Evolutionary conservation across 1,140 invertebrate species (phyloP), one percentile per base, ranked within the genome.

Genomic region (Macrobrachium nipponense): DNA sequence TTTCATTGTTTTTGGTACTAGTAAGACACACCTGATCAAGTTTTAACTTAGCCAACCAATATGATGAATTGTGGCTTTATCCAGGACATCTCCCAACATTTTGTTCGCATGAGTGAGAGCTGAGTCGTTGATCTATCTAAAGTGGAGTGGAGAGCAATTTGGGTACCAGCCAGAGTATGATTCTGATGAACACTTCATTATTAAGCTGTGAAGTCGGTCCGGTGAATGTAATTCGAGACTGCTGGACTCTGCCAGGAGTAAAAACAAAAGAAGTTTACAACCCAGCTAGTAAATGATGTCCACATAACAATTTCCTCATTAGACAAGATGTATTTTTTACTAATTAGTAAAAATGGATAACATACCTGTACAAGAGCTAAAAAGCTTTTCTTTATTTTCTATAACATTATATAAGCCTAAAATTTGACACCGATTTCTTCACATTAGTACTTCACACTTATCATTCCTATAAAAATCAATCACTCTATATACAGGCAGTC

Each of bases 181-280:
- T 62, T 82, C 85, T 20, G 18, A 51, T 8, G 91, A 90, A 89
- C 91, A 93, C 59, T 92, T 89, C 43, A 99, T 91, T 80, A 96
- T 95, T 90, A 97, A 95, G 89, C 95, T 95, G 92, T 98, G 97
- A 62, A 98, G 95, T 80, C 96, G 95, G 91, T 98, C 96, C 0
- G 97, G 96, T 0, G 96, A 97, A 91, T 97, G 96, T 23, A 98
- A 92, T 91, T 98, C 96, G 86, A 98, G 91, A 64, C 85, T 82
- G 94, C 95, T 87, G 95, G 93, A 89, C 94, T 89, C 88, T 89
- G 88, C 18, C 12, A 36, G 14, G 10, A 10, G 6, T 10, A 51
- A 51, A 51, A 10, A 51, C 12, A 51, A 51, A 51, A 10, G 51
- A 12, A 7, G 7, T 51, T 8, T 51, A 51, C 3, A 51, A 51